Percentiles rank a stretch among this genome's conserved stretches.
phyloP scores from a whole-genome alignment of 2,113 vertebrate genomes.

The Xenopus borealis region DNA sequence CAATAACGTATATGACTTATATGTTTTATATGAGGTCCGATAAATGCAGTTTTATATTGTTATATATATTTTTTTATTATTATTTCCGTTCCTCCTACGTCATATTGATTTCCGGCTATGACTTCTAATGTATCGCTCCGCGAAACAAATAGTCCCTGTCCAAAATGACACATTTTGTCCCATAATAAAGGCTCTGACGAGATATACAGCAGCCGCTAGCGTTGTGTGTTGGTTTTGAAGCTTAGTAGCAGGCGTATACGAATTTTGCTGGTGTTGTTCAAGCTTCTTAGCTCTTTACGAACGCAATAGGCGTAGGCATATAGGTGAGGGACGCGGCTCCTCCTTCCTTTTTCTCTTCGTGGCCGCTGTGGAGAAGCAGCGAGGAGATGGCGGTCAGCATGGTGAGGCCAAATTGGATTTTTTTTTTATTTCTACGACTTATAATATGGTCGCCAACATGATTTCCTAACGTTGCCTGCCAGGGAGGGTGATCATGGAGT shows the following conservation, averaged over 20 bases:
- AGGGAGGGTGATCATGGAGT: rapidly evolving
- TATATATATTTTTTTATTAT: no score
- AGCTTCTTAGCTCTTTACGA: background rate
- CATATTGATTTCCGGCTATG: background rate
- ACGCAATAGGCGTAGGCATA: conserved; percentile 51
- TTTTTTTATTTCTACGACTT: no score
- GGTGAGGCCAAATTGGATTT: conserved; percentile 65
- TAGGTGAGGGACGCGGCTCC: rapidly evolving
- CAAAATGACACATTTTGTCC: no score
- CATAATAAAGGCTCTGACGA: background rate
- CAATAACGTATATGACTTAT: background rate
- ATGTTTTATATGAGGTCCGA: background rate
- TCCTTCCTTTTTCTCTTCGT: conserved; percentile 83
- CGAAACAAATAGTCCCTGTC: conserved; percentile 36
- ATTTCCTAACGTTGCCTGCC: no score
- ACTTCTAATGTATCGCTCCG: conserved; percentile 44
- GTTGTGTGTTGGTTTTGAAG: background rate
- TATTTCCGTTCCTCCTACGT: background rate
- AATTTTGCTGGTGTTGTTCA: background rate
- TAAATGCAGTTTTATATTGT: no score
- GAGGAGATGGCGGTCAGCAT: conserved; percentile 66
- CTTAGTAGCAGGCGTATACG: background rate
- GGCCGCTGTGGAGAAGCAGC: conserved; percentile 70
- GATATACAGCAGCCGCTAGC: background rate
- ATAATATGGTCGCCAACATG: no score